Evolutionary conservation across 1,140 invertebrate genomes (phyloP), one percentile per base, ranked within the genome.

Genomic region (Artemia franciscana): DNA sequence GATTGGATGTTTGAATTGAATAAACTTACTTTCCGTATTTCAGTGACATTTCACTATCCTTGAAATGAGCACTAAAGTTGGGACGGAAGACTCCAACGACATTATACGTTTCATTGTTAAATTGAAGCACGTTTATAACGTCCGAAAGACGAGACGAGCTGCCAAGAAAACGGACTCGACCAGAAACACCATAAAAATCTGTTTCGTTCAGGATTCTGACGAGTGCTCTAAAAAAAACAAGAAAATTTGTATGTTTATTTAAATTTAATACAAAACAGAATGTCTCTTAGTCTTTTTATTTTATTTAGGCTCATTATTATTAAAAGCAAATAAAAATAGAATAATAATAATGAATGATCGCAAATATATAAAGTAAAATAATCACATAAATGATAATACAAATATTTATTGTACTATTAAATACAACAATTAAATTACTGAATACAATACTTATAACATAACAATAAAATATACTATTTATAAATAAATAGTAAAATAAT

Each of bases 151-250:
- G 73, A 1, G 85, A 86, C 5, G 83, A 78, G 0, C 79, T 80
- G 0, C 78, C 78, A 3, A 76, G 68, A 70, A 89, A 90, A 63
- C 78, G 77, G 3, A 90, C 82, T 28, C 76, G 73, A 0, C 87
- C 87, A 2, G 86, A 86, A 0, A 88, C 83, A 2, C 87, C 86
- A 25, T 79, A 68, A 68, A 88, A 89, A 67, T 84, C 77, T 0
- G 82, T 83, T 27, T 74, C 64, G 58, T 72, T 73, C 21, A 79
- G 69, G 25, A 76, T 69, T 5, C 74, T 66, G 15, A 77, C 72
- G 64, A 78, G 73, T 12, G 68, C 69, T 25, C 77, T 79, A 67
- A 26, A 68, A 71, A 64, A 60, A 26, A 62, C 18, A 60, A 5
- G 56, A 30, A 64, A 61, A 59, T 9, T 24, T n/a, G n/a, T n/a